Percentiles rank a stretch among this genome's conserved stretches.
These are phyloP conservation scores for Lasaia peninsularis DNA, from an alignment of 1,140 invertebrate species.

Conservation along the genomic window DNA sequence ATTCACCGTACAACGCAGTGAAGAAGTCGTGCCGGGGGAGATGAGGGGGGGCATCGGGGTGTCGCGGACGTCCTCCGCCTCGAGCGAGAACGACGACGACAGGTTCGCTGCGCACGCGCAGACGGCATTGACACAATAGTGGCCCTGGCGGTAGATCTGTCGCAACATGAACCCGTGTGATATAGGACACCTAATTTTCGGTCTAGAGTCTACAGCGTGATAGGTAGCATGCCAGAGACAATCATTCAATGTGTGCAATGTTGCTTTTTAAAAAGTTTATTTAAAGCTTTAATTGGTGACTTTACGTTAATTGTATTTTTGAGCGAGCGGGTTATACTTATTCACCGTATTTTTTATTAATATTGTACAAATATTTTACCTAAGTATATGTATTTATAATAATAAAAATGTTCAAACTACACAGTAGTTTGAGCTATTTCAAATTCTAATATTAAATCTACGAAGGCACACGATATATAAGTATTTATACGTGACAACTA, in stretches of 20 bases:
- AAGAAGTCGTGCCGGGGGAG: slow-evolving; percentile 94
- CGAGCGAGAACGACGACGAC: slow-evolving; percentile 90
- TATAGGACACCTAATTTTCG: slow-evolving; percentile 1
- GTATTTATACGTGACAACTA: too few species aligned
- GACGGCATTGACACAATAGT: slow-evolving; percentile 71
- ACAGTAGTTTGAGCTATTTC: too few species aligned
- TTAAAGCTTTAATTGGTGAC: slow-evolving; percentile 57
- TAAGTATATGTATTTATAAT: too few species aligned
- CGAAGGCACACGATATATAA: too few species aligned
- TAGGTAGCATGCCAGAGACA: slow-evolving; percentile 47
- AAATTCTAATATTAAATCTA: too few species aligned
- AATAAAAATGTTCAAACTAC: too few species aligned
- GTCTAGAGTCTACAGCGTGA: neutral
- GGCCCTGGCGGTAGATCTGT: slow-evolving; percentile 52
- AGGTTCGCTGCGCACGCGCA: slow-evolving; percentile 55
- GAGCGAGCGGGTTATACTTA: slow-evolving; percentile 26
- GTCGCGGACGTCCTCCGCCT: slow-evolving; percentile 91
- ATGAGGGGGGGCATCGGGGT: slow-evolving; percentile 84
- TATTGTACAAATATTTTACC: neutral
- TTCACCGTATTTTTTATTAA: neutral
- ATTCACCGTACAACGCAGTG: slow-evolving; percentile 96
- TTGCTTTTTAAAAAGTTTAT: slow-evolving; percentile 58
- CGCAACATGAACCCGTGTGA: neutral
- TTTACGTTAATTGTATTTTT: slow-evolving; percentile 38
- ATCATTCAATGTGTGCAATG: slow-evolving; percentile 50